Evolutionary conservation across 2,888 invertebrate species (phyloP), one percentile per base, ranked within the genome.

Genomic region (Tachina lurida): DNA sequence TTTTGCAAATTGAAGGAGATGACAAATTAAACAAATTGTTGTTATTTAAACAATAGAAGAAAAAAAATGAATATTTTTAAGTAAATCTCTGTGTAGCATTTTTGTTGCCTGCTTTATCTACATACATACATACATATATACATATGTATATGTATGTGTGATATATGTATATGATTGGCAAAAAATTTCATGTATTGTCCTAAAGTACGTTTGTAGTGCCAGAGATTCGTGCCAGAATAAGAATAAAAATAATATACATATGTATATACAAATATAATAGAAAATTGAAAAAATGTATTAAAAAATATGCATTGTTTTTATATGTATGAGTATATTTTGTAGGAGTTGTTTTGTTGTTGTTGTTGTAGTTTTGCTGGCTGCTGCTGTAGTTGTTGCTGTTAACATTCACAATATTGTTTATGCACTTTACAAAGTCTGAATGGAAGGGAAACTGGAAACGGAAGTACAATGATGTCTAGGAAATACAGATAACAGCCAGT

Each of bases 1-100:
- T 82, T 75, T 75, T 82, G 70, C 71, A 70, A 82, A 86, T 71
- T 83, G 75, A 83, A 86, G 82, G 82, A 79, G 82, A 86, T 79
- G 86, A 86, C 86, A 83, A 86, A 86, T 86, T 86, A 86, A 86
- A 83, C 79, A 83, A 86, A 83, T 86, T 86, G 86, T 79, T 86
- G 41, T 73, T 73, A 79, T 86, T 79, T 79, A 76, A 86, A 83
- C 86, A 83, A 86, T 83, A 22, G 75, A n/a, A 71, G 47, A 49
- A 70, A 67, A 41, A 58, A 70, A 65, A 71, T 74, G 65, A 65
- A 0, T 73, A 73, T 79, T 76, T 79, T 19, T 22, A 54, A 54
- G 58, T 60, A 62, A 43, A 54, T 8, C 41, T 39, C 9, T 70
- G 75, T 56, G 54, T 62, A 2, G 10, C 45, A 22, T 31, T 56